Conservation (phyloP, 2,113 vertebrate species). For the Regulus satrapa region DNA sequence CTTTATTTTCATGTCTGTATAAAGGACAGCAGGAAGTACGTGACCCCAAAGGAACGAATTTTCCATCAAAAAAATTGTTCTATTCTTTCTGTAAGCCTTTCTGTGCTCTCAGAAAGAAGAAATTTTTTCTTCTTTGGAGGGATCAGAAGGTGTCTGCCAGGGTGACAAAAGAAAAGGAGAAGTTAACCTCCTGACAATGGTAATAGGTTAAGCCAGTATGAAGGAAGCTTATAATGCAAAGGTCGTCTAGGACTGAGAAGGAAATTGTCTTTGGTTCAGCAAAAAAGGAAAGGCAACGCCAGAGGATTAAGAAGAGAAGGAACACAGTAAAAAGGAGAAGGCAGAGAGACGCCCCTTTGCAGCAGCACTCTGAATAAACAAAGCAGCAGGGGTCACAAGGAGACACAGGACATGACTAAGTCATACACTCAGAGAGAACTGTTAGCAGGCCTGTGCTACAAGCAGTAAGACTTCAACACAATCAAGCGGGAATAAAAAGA, state of each 20-base stretch:
- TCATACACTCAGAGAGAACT: neutral
- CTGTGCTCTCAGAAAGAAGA: neutral
- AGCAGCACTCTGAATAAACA: neutral
- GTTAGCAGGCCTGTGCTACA: neutral
- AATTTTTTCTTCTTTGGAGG: slow-evolving; percentile 13
- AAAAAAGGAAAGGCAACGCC: neutral
- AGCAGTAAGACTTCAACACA: neutral
- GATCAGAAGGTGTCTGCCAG: slow-evolving; percentile 25
- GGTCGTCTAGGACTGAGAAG: neutral
- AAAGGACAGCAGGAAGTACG: slow-evolving; percentile 28
- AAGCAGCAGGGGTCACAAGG: neutral
- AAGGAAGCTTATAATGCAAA: slow-evolving; percentile 11
- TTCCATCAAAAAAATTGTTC: neutral
- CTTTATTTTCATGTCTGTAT: slow-evolving; percentile 20
- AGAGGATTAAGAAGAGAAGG: neutral
- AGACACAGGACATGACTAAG: neutral
- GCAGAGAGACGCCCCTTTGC: neutral
- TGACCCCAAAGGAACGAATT: slow-evolving; percentile 23
- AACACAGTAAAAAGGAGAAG: neutral
- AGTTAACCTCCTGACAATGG: slow-evolving; percentile 49
- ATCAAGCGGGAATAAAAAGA: neutral
- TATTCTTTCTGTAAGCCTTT: slow-evolving; percentile 22
- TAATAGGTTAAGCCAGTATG: neutral
- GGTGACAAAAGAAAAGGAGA: slow-evolving; percentile 22
- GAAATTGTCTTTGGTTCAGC: slow-evolving; percentile 19